Evolutionary conservation across 92 coral and sea anemone species (phyloP).

Genomic region (Heteractis magnifica): DNA sequence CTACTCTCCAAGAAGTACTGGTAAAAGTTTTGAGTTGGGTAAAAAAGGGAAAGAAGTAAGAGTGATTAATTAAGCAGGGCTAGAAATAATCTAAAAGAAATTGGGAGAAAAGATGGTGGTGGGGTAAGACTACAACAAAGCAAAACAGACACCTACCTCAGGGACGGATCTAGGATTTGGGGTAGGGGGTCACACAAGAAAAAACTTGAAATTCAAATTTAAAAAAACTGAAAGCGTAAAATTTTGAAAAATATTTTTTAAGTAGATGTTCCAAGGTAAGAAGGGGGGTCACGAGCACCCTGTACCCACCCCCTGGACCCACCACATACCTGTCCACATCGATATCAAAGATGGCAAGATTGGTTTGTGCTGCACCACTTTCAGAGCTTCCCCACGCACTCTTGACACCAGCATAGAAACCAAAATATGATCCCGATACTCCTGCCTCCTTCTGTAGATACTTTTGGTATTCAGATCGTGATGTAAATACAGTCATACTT

Average conservation of each 20-base stretch:
- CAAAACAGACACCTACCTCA: no score
- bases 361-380: not conserved
- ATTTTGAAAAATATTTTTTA: no score
- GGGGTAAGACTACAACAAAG: no score
- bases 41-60: not conserved
- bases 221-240: no score
- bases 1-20: not conserved
- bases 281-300: not conserved
- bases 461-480: slow-evolving; percentile 16
- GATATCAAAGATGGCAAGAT: slow-evolving; percentile 34
- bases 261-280: no score
- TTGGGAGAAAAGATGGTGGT: no score
- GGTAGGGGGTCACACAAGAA: no score
- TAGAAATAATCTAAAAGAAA: no score
- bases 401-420: slow-evolving; percentile 59
- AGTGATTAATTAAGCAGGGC: no score
- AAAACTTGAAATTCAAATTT: no score
- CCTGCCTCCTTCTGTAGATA: slow-evolving; percentile 52
- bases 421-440: slow-evolving; percentile 56
- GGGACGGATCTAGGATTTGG: no score
- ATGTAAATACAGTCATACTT: slow-evolving; percentile 28
- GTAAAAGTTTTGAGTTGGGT: not conserved
- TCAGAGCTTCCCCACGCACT: slow-evolving; percentile 44
- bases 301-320: not conserved
- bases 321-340: slow-evolving; percentile 31